Base-by-base conservation (phyloP, 1,140 invertebrate genomes). In the Ceratosolen fusciceps region DNA sequence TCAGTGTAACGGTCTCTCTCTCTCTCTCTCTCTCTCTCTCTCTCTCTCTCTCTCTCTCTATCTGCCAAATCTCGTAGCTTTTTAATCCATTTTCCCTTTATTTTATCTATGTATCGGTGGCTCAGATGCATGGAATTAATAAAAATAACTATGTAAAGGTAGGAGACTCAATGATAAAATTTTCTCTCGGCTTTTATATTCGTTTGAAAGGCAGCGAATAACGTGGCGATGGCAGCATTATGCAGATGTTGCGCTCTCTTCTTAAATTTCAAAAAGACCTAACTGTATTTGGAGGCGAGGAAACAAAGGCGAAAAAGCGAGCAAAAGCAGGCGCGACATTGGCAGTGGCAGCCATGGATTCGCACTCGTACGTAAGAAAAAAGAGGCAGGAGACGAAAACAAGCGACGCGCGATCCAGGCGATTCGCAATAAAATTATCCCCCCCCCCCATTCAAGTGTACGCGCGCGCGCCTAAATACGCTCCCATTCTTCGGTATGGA, bases 401-500 rank as follows among this genome's bases (percentile, higher is more conserved):
- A 77, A 60, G 34, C 49, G 19, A 21, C 49, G 43, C 16, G 75
- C 62, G 39, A 47, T 70, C 31, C 49, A n/a, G 65, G 56, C 37
- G 34, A 67, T 67, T 74, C 47, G 70, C 70, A 74, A 78, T 78
- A 78, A 78, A 78, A 78, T 78, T 43, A 72, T 52, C 68, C 39
- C 68, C 19, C 76, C 68, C 39, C 68, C 19, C 76, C 76, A 71
- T 79, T 74, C 26, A 58, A 58, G 54, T 31, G 37, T 70, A 58
- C 8, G 26, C 43, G 52, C 60, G 52, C 60, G 5, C 31, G 31
- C 37, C 60, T 34, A 77, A 77, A 67, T 68, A n/a, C 47, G 31
- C 47, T 70, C 56, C 77, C 77, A 78, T 74, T 79, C 77, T 79
- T 79, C 58, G 39, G 56, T 79, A 79, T 79, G 77, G 70, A 79